Evolutionary conservation across 2,113 vertebrate species (phyloP).

Genomic region (Ranitomeya variabilis): DNA sequence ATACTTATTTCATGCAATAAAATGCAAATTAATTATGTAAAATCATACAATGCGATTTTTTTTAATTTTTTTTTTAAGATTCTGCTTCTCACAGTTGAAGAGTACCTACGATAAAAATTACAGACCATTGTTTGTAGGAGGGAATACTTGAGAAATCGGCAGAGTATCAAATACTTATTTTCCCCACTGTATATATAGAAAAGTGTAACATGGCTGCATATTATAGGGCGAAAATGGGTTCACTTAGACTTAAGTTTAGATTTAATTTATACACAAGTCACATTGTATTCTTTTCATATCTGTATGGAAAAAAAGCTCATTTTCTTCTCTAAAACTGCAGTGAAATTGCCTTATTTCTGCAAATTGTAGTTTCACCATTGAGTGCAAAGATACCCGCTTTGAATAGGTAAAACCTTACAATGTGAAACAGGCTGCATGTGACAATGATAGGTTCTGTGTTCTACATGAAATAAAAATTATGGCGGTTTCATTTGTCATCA

Average conservation of each 20-base stretch:
- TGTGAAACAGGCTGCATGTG: background rate
- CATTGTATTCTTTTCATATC: background rate
- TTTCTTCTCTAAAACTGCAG: background rate
- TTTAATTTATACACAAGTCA: background rate
- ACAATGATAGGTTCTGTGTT: background rate
- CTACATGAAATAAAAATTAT: background rate
- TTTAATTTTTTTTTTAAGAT: too few relatives aligned
- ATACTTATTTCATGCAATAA: too few relatives aligned
- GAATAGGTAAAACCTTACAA: background rate
- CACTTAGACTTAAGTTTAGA: background rate
- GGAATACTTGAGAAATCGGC: too few relatives aligned
- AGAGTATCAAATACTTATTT: too few relatives aligned
- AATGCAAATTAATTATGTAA: too few relatives aligned
- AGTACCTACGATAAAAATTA: too few relatives aligned
- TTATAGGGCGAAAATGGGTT: background rate
- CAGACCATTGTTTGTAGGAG: too few relatives aligned
- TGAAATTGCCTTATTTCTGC: background rate
- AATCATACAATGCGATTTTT: too few relatives aligned
- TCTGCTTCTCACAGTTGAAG: too few relatives aligned
- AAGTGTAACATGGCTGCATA: background rate
- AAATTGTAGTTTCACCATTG: constrained; percentile 1
- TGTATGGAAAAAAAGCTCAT: background rate
- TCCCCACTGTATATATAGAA: too few relatives aligned
- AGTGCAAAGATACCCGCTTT: background rate
- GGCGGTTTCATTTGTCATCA: background rate